Evolutionary conservation across 2,113 vertebrate species (phyloP), one percentile per base, ranked within the genome.

Genomic region (Grus americana): DNA sequence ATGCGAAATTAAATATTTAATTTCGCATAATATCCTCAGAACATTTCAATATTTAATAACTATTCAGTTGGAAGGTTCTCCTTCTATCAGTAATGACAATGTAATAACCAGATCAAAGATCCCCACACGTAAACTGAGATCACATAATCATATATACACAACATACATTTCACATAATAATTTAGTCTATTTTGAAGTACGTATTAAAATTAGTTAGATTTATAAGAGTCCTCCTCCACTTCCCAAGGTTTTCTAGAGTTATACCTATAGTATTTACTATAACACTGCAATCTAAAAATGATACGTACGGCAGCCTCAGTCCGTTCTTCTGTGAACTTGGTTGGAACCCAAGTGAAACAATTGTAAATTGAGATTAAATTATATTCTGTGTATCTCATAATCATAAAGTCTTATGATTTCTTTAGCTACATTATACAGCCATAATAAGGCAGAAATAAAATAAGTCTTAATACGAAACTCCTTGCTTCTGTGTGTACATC

Each of bases 31-130:
- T 95, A 91, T 78, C 59, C 86, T 88, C 71, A 61, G 70, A 94
- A 94, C 76, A 76, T 78, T 95, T 92, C 63, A 93, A 91, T 95
- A 95, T 87, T 97, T 92, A 95, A 63, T 96, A 91, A 92, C 67
- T 76, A 55, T 76, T 87, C 59, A 58, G 79, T 29, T 93, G 74
- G 68, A 88, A 93, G n/a, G 29, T 62, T 84, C 66, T 83, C 61
- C 47, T 80, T 79, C 19, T 84, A 78, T 55, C 59, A 82, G 62
- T 59, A 93, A 88, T 29, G 70, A 68, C 57, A 80, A 65, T n/a
- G 11, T 61, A 93, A 76, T 67, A 80, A 89, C 34, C 83, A 70
- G 54, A 93, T 76, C 62, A 88, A 95, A 90, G 68, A 71, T 52
- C 38, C 22, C 12, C 61, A 84, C 32, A 65, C 5, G 14, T 67